Evolutionary conservation across 2,888 invertebrate genomes (phyloP).

Genomic region (Amphipyra tragopoginis): DNA sequence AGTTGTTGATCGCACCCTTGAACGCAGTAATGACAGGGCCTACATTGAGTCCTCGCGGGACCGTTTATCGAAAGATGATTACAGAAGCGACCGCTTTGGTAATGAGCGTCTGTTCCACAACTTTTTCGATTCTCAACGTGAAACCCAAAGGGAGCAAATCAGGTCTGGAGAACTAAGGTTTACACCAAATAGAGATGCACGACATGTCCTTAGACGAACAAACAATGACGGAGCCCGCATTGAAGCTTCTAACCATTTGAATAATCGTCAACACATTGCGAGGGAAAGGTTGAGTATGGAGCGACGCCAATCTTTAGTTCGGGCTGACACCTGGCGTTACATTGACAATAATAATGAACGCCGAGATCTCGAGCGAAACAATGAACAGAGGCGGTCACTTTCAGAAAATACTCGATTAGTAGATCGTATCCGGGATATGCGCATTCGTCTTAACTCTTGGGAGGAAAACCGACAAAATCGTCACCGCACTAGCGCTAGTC

Average conservation of each 20-base stretch:
- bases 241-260: constrained; percentile 9
- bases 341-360: constrained; percentile 26
- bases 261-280: constrained; percentile 13
- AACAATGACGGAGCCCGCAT: constrained; percentile 11
- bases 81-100: constrained; percentile 14
- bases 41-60: constrained; percentile 15
- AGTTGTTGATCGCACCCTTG: constrained; percentile 5
- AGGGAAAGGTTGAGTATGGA: constrained; percentile 25
- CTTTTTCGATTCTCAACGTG: constrained; percentile 11
- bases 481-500: constrained; percentile 8
- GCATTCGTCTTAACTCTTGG: constrained; percentile 10
- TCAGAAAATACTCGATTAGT: constrained; percentile 25
- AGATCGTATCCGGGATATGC: constrained; percentile 24
- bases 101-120: constrained; percentile 30
- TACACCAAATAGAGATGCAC: constrained; percentile 22
- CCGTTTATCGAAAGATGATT: constrained; percentile 14
- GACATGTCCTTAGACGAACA: constrained; percentile 18
- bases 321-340: constrained; percentile 13
- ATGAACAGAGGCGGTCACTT: constrained; percentile 20
- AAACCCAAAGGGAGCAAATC: constrained; percentile 15
- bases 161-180: constrained; percentile 20
- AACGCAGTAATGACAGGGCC: constrained; percentile 28
- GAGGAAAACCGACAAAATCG: constrained; percentile 16
- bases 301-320: constrained; percentile 28
- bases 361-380: constrained; percentile 18